These are phyloP conservation scores for Heliconius nattereri DNA, from an alignment of 1,140 invertebrate species.

Conservation along the genomic window DNA sequence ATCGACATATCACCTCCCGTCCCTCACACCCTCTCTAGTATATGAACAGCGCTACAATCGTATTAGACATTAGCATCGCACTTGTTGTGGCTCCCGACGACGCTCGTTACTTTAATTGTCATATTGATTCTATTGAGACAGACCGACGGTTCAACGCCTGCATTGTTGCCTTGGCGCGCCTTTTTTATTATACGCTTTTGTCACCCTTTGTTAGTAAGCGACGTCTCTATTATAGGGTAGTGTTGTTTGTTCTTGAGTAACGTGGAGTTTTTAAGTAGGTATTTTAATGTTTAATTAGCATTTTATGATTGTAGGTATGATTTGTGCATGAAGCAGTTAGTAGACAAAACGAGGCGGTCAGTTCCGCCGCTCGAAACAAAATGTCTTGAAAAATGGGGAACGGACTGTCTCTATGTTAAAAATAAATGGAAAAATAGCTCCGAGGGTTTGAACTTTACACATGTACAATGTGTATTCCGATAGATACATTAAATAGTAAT, in stretches of 20 bases:
- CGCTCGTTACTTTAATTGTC: slow-evolving; percentile 44
- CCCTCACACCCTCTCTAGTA: slow-evolving; percentile 49
- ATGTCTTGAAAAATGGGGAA: too few relatives aligned
- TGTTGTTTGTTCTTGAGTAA: slow-evolving; percentile 9
- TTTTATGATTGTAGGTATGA: background rate
- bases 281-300: slow-evolving; percentile 2
- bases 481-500: slow-evolving; percentile 2
- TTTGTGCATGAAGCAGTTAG: background rate
- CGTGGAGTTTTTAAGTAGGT: background rate
- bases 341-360: background rate
- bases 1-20: slow-evolving; percentile 37
- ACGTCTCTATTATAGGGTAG: background rate
- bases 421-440: background rate
- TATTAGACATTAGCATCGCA: slow-evolving; percentile 71
- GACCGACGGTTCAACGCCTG: slow-evolving; percentile 18
- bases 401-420: background rate
- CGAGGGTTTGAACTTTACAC: background rate
- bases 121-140: slow-evolving; percentile 40
- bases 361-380: too few relatives aligned
- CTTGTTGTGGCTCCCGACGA: slow-evolving; percentile 44
- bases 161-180: slow-evolving; percentile 27
- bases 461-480: background rate
- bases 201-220: slow-evolving; percentile 21
- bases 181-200: slow-evolving; percentile 21
- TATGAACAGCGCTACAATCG: slow-evolving; percentile 69